These are phyloP conservation scores for Hofmannophila pseudospretella DNA, from an alignment of 2,888 invertebrate genomes.

Conservation along the genomic window DNA sequence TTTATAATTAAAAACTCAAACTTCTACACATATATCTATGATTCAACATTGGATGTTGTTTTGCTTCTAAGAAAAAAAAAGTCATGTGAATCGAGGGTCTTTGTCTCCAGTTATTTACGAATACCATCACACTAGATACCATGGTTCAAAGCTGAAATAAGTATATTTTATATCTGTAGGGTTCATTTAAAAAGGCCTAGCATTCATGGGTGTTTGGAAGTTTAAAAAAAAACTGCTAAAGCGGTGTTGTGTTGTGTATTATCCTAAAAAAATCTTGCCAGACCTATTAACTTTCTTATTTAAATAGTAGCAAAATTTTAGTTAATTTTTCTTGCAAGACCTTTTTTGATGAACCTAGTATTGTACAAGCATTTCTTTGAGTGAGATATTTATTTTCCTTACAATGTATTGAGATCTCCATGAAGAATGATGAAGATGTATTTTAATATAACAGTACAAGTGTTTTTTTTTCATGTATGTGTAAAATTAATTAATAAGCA, in stretches of 20 bases:
- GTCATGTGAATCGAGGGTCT: neutral
- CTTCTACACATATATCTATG: no score
- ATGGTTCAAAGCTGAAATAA: neutral
- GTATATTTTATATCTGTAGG: neutral
- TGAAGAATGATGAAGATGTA: slow-evolving; percentile 24
- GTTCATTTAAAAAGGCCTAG: neutral
- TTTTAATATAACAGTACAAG: slow-evolving; percentile 51
- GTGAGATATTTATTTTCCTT: slow-evolving; percentile 55
- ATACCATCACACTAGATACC: neutral
- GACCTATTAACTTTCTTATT: no score
- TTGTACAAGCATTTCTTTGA: slow-evolving; percentile 45
- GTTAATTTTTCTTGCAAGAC: no score
- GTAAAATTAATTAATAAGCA: neutral
- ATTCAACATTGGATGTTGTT: no score
- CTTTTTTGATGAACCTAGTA: slow-evolving; percentile 12
- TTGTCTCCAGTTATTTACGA: neutral
- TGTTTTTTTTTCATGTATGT: slow-evolving; percentile 22
- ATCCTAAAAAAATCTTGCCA: no score
- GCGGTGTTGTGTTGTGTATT: no score
- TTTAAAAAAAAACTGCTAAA: no score
- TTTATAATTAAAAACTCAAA: no score
- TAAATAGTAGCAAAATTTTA: no score
- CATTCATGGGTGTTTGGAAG: no score
- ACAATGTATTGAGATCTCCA: slow-evolving; percentile 31
- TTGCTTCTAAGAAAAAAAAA: no score